phyloP scores from a whole-genome alignment of 2,888 invertebrate species.

The Carabus problematicus region DNA sequence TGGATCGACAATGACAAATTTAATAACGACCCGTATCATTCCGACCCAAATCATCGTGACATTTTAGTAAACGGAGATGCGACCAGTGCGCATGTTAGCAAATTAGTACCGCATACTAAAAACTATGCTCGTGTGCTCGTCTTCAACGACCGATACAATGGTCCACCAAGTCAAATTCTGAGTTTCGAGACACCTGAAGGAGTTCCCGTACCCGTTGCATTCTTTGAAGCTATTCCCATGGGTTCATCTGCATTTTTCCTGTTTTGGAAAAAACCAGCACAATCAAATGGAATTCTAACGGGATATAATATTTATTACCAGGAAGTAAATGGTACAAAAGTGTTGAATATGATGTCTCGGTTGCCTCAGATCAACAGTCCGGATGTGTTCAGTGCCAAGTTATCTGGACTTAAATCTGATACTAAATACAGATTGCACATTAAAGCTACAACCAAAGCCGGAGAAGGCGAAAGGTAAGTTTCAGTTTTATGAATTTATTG shows the following conservation, averaged over 20 bases:
- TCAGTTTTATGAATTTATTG: conserved; percentile 25
- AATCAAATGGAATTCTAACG: conserved; percentile 89
- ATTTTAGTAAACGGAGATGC: conserved; percentile 76
- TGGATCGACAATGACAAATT: conserved; percentile 79
- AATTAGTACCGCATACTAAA: conserved; percentile 84
- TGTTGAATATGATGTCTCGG: conserved; percentile 53
- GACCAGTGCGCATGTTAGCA: conserved; percentile 76
- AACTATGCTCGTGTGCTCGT: conserved; percentile 90
- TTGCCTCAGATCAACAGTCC: conserved; percentile 82
- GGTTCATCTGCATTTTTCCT: conserved; percentile 89
- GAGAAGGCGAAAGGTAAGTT: conserved; percentile 78
- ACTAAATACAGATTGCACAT: conserved; percentile 90
- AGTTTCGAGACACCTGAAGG: conserved; percentile 91
- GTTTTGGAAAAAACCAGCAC: conserved; percentile 91
- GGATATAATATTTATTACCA: conserved; percentile 94
- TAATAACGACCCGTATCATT: conserved; percentile 49
- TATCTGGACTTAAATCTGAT: conserved; percentile 83
- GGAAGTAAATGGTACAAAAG: conserved; percentile 69
- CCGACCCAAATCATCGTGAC: conserved; percentile 76
- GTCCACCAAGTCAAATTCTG: conserved; percentile 85
- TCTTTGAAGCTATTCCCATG: conserved; percentile 83
- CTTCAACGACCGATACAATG: conserved; percentile 90
- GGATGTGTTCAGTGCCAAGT: conserved; percentile 77
- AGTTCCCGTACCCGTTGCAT: conserved; percentile 84
- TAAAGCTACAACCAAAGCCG: conserved; percentile 84